Evolutionary conservation across 2,113 vertebrate genomes (phyloP).

Genomic region (Lagopus leucura): DNA sequence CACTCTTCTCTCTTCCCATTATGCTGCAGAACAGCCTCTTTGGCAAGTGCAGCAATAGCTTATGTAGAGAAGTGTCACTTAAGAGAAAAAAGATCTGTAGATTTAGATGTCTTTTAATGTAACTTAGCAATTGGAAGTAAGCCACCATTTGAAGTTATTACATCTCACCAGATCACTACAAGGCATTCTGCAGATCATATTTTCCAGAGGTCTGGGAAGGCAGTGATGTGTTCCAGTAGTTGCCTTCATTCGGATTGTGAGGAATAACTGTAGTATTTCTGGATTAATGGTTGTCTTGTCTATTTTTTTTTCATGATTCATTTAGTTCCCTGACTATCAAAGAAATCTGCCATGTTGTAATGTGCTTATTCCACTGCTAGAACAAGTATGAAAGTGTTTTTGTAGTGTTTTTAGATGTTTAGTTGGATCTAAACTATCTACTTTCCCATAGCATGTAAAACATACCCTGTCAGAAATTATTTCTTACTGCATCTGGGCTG

Average conservation of each 20-base stretch:
- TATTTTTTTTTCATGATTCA: neutral
- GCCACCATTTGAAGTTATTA: neutral
- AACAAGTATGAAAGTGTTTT: neutral
- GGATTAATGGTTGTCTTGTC: neutral
- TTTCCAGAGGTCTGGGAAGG: conserved; percentile 18
- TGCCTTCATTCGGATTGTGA: conserved; percentile 4
- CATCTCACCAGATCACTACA: neutral
- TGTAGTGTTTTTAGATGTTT: neutral
- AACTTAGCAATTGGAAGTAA: neutral
- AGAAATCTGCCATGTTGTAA: neutral
- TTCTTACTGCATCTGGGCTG: neutral
- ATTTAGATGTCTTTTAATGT: conserved; percentile 10
- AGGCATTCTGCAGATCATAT: neutral
- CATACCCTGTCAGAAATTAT: neutral
- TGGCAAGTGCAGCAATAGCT: conserved; percentile 10
- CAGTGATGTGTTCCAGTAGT: neutral
- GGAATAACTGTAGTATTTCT: neutral
- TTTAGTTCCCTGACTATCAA: neutral
- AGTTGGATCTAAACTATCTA: neutral
- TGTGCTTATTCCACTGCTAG: neutral
- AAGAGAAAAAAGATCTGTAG: neutral
- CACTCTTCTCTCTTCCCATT: neutral
- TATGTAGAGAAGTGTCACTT: neutral
- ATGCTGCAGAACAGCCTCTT: neutral
- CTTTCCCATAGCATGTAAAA: neutral